phyloP scores from a whole-genome alignment of 1,140 invertebrate species.

The Ditylenchus dipsaci region DNA sequence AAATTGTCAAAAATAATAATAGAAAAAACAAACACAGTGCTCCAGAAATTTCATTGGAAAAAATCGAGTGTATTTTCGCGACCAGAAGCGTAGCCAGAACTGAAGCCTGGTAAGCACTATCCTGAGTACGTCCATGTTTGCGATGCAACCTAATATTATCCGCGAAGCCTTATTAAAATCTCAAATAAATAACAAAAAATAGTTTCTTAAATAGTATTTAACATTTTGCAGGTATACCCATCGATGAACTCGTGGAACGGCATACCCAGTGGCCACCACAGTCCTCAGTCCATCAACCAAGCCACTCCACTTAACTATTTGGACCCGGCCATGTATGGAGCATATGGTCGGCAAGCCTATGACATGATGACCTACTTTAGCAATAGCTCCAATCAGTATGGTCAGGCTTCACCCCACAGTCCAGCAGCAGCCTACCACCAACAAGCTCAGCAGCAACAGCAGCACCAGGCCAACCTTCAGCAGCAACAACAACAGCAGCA shows the following conservation, averaged over 20 bases:
- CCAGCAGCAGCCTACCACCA: neutral
- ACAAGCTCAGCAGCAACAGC: neutral
- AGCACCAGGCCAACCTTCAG: neutral
- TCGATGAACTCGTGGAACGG: neutral
- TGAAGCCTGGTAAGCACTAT: too few relatives aligned
- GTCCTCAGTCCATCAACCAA: neutral
- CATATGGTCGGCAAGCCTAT: neutral
- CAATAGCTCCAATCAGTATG: neutral
- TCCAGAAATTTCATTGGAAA: too few relatives aligned
- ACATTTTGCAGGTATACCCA: neutral
- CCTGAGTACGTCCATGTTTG: neutral
- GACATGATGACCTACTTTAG: constrained; percentile 1
- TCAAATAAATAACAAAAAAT: neutral
- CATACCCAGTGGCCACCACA: neutral
- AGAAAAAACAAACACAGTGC: neutral
- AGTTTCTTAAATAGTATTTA: neutral
- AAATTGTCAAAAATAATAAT: too few relatives aligned
- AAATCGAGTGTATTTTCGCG: neutral
- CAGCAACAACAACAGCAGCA: neutral
- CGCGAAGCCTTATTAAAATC: neutral
- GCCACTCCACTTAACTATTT: neutral
- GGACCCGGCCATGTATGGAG: neutral
- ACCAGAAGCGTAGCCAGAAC: too few relatives aligned
- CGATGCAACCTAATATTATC: neutral
- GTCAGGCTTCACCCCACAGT: neutral